Percentiles rank a stretch among this genome's conserved stretches.
Evolutionary conservation across 1,140 invertebrate species (phyloP).

Genomic region (Drosophila bocqueti): DNA sequence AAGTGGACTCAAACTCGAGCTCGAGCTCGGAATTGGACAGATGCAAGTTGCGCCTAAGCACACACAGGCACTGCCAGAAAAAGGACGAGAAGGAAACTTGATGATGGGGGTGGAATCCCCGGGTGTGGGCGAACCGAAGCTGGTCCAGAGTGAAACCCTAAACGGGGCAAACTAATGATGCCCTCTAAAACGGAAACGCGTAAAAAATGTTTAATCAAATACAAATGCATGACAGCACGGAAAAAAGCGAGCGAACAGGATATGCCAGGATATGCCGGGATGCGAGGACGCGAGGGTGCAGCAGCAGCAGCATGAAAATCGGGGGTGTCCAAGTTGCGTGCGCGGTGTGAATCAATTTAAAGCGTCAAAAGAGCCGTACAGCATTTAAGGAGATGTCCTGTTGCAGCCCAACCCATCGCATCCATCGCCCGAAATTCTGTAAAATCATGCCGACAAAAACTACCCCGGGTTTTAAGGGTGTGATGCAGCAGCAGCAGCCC

Average conservation of each 20-base stretch:
- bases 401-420: constrained; percentile 49
- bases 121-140: constrained; percentile 27
- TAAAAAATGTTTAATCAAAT: constrained; percentile 84
- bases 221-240: constrained; percentile 79
- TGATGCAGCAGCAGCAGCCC: constrained; percentile 55
- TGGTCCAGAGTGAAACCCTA: constrained; percentile 66
- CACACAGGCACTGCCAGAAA: constrained; percentile 9
- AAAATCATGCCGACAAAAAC: constrained; percentile 70
- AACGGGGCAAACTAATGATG: constrained; percentile 69
- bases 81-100: constrained; percentile 22
- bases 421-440: constrained; percentile 60
- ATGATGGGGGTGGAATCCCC: constrained; percentile 21
- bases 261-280: constrained; percentile 28
- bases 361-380: constrained; percentile 73
- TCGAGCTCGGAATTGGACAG: constrained; percentile 23
- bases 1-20: constrained; percentile 8
- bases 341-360: constrained; percentile 81
- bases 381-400: constrained; percentile 68
- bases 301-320: constrained; percentile 32
- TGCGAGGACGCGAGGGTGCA: constrained; percentile 47
- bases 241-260: constrained; percentile 51
- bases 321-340: constrained; percentile 52
- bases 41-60: constrained; percentile 44
- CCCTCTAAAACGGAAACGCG: constrained; percentile 68
- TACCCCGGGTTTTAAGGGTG: constrained; percentile 48